Percentiles rank a stretch among this genome's conserved stretches.
These are phyloP conservation scores for Oncorhynchus tshawytscha DNA, from an alignment of 2,113 vertebrate genomes.

Conservation along the genomic window DNA sequence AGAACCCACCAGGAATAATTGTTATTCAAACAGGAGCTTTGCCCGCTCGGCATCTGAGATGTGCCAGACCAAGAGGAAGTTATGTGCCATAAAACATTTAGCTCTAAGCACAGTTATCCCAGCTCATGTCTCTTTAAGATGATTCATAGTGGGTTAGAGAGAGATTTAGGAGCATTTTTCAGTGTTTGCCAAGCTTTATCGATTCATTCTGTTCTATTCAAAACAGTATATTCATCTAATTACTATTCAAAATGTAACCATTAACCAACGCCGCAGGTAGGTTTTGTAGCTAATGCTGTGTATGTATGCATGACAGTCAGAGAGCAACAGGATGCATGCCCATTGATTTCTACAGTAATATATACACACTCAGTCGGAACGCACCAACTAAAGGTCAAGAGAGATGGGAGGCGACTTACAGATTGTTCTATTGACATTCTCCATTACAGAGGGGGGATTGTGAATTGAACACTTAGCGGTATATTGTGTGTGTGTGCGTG, in stretches of 20 bases:
- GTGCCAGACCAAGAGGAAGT: constrained; percentile 9
- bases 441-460: constrained; percentile 31
- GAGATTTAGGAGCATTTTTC: neutral
- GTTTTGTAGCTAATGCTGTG: neutral
- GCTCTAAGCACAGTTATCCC: constrained; percentile 3
- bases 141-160: constrained; percentile 16
- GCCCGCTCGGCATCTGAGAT: constrained; percentile 6
- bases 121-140: constrained; percentile 11
- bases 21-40: neutral
- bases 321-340: constrained; percentile 30
- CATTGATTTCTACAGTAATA: constrained; percentile 60
- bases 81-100: constrained; percentile 19
- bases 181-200: constrained; percentile 30
- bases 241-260: neutral
- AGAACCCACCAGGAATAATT: constrained; percentile 2
- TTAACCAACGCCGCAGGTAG: no score
- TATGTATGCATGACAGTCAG: constrained; percentile 1
- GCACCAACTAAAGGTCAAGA: constrained; percentile 62
- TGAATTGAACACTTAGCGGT: constrained; percentile 21
- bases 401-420: constrained; percentile 54
- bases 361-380: constrained; percentile 50
- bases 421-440: constrained; percentile 51
- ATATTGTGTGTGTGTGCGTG: neutral
- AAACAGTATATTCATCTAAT: neutral
- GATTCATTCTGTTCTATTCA: constrained; percentile 30